Evolutionary conservation across 2,797 vertebrate species (phyloP).

Genomic region (Paguma larvata): DNA sequence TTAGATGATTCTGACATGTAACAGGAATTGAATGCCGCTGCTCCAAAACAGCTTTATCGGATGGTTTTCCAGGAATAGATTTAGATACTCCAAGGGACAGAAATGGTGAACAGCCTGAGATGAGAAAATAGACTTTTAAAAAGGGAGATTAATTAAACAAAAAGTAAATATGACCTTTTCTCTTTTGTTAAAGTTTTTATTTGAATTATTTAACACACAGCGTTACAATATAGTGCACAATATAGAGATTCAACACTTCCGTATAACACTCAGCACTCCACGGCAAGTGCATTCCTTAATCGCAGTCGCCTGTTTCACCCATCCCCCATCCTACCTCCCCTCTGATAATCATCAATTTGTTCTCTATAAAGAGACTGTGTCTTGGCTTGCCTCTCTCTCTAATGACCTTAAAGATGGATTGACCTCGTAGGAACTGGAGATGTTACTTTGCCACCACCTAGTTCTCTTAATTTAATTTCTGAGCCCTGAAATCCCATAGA

Average conservation of each 20-base stretch:
- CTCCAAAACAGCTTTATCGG: not conserved
- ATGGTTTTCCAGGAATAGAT: not conserved
- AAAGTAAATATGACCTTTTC: not conserved
- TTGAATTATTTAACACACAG: not conserved
- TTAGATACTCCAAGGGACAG: not conserved
- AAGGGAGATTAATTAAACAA: not conserved
- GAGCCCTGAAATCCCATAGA: not conserved
- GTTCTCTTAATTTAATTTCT: not conserved
- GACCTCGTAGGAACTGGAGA: not conserved
- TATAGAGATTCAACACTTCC: not conserved
- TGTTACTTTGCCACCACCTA: not conserved
- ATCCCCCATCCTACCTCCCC: not conserved
- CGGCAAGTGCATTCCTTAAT: not conserved
- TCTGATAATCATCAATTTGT: not conserved
- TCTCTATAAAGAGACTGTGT: not conserved
- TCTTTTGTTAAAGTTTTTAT: not conserved
- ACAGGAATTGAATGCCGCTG: not conserved
- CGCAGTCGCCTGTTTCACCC: not conserved
- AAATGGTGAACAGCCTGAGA: not conserved
- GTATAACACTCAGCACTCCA: not conserved
- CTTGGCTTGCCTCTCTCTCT: not conserved
- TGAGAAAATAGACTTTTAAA: not conserved
- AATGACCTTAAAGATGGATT: not conserved
- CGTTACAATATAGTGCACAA: not conserved
- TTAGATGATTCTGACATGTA: not conserved